Evolutionary conservation across 2,113 vertebrate genomes (phyloP), one percentile per base, ranked within the genome.

Genomic region (Catharus minimus): DNA sequence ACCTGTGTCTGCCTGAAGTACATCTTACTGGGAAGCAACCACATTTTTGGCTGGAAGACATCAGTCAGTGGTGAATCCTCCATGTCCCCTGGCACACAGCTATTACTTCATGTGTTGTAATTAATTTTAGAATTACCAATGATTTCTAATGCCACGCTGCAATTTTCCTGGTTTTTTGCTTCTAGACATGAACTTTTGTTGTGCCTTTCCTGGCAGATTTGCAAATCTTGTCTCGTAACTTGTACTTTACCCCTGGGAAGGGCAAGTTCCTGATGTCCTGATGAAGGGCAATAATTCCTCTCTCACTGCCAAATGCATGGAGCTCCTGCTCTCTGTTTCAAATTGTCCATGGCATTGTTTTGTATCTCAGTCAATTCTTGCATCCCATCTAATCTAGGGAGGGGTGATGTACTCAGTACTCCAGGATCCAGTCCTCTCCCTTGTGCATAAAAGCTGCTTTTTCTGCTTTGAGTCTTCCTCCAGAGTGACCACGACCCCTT

Each of bases 61-160:
- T 88, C 53, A 78, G 81, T 71, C 86, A 90, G 82, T 72, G 90
- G 65, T 75, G 80, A 93, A 94, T 92, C 71, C 50, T 61, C 15
- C 15, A 3, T 61, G 61, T 91, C 80, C 86, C 83, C 65, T 81
- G 86, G 49, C 53, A 49, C 43, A 9, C 17, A 46, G 46, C 62
- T 92, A 66, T 83, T 93, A 84, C 86, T 89, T 88, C 65, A 75
- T 44, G 32, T 16, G 5, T 22, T 38, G 32, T 81, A 93, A 90
- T 94, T 95, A 88, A 83, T 90, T 90, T 86, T 30, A 68, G 65
- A 61, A 65, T 86, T 95, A 67, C 30, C 47, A 71, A 10, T 18
- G 26, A 43, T 71, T 93, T 72, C 49, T 68, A 57, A 57, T 39
- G 43, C 24, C 26, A 14, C 12, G 21, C 18, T 64, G 50, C 0